These are phyloP conservation scores for Holocentrus rufus DNA, from an alignment of 2,797 vertebrate species.

Conservation along the genomic window DNA sequence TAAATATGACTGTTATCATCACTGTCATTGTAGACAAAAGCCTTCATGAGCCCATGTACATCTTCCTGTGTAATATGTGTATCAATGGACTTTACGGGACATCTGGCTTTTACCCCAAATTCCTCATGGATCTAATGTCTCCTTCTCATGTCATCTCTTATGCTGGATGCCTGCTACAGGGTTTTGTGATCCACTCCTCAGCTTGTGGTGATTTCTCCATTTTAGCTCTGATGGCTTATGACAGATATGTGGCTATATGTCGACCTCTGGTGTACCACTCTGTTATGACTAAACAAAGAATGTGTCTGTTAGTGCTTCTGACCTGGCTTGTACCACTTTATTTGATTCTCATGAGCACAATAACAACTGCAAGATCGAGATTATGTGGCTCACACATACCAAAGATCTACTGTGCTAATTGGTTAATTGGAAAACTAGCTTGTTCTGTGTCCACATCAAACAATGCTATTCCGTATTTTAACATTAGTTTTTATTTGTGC, in stretches of 20 bases:
- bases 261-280: slow-evolving; percentile 53
- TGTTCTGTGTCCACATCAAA: slow-evolving; percentile 44
- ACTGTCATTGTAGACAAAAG: slow-evolving; percentile 49
- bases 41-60: slow-evolving; percentile 66
- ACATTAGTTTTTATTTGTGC: slow-evolving; percentile 27
- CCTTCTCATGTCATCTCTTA: slow-evolving; percentile 57
- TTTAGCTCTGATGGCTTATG: slow-evolving; percentile 59
- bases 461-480: slow-evolving; percentile 24
- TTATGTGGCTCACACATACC: slow-evolving; percentile 41
- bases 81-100: slow-evolving; percentile 59
- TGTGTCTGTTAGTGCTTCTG: slow-evolving; percentile 19
- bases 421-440: slow-evolving; percentile 53
- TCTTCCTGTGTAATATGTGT: slow-evolving; percentile 55
- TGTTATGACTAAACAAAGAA: slow-evolving; percentile 48
- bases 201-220: slow-evolving; percentile 45
- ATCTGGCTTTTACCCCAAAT: slow-evolving; percentile 58
- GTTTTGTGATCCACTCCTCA: slow-evolving; percentile 48
- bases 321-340: slow-evolving; percentile 38
- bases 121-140: slow-evolving; percentile 63
- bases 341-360: background rate
- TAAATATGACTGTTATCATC: slow-evolving; percentile 29
- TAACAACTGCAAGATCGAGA: slow-evolving; percentile 39
- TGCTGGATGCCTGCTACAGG: slow-evolving; percentile 56
- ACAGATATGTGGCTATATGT: slow-evolving; percentile 67
- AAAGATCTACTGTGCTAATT: slow-evolving; percentile 49